Evolutionary conservation across 2,888 invertebrate genomes (phyloP).

Genomic region (Drosophila paracracens): DNA sequence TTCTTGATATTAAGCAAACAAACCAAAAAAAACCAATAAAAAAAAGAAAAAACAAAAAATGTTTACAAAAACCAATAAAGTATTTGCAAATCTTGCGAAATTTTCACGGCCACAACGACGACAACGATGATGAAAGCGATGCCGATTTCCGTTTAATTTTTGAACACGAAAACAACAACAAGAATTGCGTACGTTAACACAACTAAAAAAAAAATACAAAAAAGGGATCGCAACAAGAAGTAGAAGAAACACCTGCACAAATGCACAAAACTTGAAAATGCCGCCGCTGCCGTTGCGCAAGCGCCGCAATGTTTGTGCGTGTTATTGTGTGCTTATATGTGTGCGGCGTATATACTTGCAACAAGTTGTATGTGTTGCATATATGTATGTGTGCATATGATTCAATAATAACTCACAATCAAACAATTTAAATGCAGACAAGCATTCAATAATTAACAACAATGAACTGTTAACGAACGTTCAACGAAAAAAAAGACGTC

Average conservation of each 20-base stretch:
- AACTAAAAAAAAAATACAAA: conserved; percentile 13
- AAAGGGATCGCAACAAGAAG: conserved; percentile 29
- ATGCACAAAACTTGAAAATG: conserved; percentile 44
- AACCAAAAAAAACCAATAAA: conserved; percentile 5
- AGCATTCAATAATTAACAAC: conserved; percentile 14
- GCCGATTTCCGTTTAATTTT: conserved; percentile 31
- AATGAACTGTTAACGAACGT: conserved; percentile 4
- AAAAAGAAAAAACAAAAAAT: background rate
- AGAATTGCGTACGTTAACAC: background rate
- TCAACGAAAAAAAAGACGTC: background rate
- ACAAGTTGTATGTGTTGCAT: conserved; percentile 9
- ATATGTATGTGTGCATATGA: background rate
- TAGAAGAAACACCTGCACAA: conserved; percentile 37
- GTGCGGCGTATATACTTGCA: conserved; percentile 12
- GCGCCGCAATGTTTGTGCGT: conserved; percentile 26
- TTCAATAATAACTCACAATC: conserved; percentile 9
- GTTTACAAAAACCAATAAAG: conserved; percentile 1
- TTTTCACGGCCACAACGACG: conserved; percentile 26
- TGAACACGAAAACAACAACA: conserved; percentile 6
- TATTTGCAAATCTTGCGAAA: conserved; percentile 28
- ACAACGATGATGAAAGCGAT: conserved; percentile 22
- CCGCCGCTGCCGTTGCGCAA: conserved; percentile 29
- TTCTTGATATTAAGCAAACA: conserved; percentile 18
- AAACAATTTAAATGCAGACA: background rate
- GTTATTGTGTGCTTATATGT: conserved; percentile 2